Percentiles rank a stretch among this genome's conserved stretches.
Conservation (phyloP, 2,888 invertebrate species). For the Lochmaea capreae region DNA sequence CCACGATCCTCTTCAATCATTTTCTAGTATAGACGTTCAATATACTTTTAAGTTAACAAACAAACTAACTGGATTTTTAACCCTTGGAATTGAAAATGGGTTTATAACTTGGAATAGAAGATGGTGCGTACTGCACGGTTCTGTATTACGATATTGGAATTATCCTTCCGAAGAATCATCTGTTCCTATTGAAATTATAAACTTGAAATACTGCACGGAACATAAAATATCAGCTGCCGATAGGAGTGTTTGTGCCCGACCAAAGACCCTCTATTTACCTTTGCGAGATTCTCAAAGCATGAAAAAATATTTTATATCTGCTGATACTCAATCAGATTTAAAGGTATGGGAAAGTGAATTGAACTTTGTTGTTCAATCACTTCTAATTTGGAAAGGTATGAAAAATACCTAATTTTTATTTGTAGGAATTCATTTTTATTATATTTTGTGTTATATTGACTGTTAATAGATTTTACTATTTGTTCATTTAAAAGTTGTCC, state of each 20-base stretch:
- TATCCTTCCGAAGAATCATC: slow-evolving; percentile 49
- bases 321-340: slow-evolving; percentile 43
- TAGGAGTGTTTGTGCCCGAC: slow-evolving; percentile 49
- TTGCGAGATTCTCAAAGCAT: slow-evolving; percentile 26
- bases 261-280: slow-evolving; percentile 46
- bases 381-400: slow-evolving; percentile 31
- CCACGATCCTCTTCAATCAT: slow-evolving; percentile 37
- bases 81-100: slow-evolving; percentile 44
- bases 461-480: neutral
- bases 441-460: neutral
- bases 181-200: slow-evolving; percentile 42
- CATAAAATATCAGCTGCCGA: slow-evolving; percentile 43
- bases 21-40: slow-evolving; percentile 38
- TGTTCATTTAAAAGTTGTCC: neutral
- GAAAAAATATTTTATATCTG: slow-evolving; percentile 45
- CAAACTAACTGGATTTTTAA: slow-evolving; percentile 46
- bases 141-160: slow-evolving; percentile 50
- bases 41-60: slow-evolving; percentile 42
- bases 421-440: neutral
- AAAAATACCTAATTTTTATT: slow-evolving; percentile 6
- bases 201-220: slow-evolving; percentile 39
- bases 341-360: slow-evolving; percentile 42
- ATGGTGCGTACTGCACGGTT: slow-evolving; percentile 51
- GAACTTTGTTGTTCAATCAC: slow-evolving; percentile 37
- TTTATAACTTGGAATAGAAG: slow-evolving; percentile 49